Evolutionary conservation across 2,888 invertebrate genomes (phyloP), one percentile per base, ranked within the genome.

Genomic region (Trilocha varians): DNA sequence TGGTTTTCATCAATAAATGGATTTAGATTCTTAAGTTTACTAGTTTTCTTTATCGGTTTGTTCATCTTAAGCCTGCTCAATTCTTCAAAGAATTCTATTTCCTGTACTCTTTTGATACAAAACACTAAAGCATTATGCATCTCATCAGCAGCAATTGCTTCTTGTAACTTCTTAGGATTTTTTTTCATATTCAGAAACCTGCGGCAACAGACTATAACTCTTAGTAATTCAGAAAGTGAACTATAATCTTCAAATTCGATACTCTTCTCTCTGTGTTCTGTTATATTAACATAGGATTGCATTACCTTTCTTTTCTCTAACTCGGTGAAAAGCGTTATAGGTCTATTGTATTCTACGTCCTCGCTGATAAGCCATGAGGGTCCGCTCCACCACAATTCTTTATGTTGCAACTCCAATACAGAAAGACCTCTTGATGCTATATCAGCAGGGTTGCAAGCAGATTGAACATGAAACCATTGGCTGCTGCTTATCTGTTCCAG

Each of bases 401-500:
- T 32, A 2, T 45, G 13, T 13, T 47, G 41, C 32, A 55, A 37
- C 9, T 53, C 45, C 3, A 16, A 13, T 15, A 48, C 15, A 5
- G 38, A 18, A 38, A 41, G 44, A 14, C 50, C 49, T 41, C 52
- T 25, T 3, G 55, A 51, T 3, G 52, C 53, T 14, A 46, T 16
- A 36, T 55, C 53, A 1, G 57, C 55, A n/a, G 57, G 53, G 25
- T 57, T 55, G 1, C 51, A 38, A 5, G 38, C 15, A 1, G 53
- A 48, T 11, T 38, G 32, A 5, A 55, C 53, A 34, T 53, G 53
- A 32, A 38, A 44, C 50, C 53, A 55, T 5, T 46, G 46, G 0
- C 13, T 40, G 13, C 39, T 43, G 15, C 36, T 36, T 18, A 39
- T 25, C 13, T 45, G 32, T 14, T 49, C 42, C 13, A 40, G 17